These are phyloP conservation scores for Watsonalla binaria DNA, from an alignment of 2,888 invertebrate species.

Conservation along the genomic window DNA sequence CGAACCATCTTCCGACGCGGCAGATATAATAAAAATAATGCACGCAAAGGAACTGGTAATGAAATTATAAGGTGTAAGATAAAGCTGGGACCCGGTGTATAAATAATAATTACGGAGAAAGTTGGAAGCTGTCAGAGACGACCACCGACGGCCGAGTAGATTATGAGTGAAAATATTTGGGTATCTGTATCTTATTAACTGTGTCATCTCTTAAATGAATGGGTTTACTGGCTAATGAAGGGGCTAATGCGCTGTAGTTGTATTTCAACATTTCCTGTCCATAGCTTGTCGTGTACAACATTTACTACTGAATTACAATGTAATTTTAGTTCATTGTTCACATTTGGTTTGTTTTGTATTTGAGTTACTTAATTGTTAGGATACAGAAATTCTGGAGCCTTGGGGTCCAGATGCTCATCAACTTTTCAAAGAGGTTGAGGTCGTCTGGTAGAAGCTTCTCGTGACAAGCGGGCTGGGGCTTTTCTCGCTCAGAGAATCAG, in stretches of 20 bases:
- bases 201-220: constrained; percentile 27
- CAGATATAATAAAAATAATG: constrained; percentile 9
- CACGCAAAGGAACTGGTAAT: constrained; percentile 15
- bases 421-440: too few species aligned
- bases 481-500: too few species aligned
- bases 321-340: not conserved
- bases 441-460: too few species aligned
- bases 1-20: not conserved
- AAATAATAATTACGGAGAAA: constrained; percentile 75
- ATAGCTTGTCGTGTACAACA: constrained; percentile 13
- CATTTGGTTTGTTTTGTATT: too few species aligned
- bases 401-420: too few species aligned
- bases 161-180: constrained; percentile 55
- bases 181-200: constrained; percentile 34
- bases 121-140: constrained; percentile 49
- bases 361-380: too few species aligned
- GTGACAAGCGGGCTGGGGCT: too few species aligned
- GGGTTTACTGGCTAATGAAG: constrained; percentile 17
- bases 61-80: constrained; percentile 42
- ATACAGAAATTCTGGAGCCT: too few species aligned
- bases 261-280: constrained; percentile 8
- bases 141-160: constrained; percentile 41
- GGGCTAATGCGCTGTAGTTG: constrained; percentile 7
- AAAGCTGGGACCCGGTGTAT: constrained; percentile 46
- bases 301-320: too few species aligned